Conservation (phyloP, 2,888 invertebrate genomes). For the Plagodis pulveraria region DNA sequence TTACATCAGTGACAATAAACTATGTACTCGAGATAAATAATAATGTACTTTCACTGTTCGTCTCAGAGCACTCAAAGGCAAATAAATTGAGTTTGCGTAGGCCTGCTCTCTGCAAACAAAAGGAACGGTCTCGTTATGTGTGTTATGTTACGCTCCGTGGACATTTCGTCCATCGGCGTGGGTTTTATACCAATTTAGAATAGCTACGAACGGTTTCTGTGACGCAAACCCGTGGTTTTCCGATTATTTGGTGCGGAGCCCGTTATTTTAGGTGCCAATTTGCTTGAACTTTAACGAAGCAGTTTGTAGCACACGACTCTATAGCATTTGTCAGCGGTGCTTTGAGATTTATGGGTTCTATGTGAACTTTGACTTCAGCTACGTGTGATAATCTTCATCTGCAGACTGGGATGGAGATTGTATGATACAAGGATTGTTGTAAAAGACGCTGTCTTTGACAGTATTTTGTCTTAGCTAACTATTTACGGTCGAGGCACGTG, state of each 20-base stretch:
- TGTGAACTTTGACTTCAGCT: slow-evolving; percentile 24
- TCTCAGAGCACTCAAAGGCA: slow-evolving; percentile 29
- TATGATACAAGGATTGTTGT: not conserved
- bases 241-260: slow-evolving; percentile 67
- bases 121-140: slow-evolving; percentile 55
- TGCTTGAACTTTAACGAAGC: slow-evolving; percentile 37
- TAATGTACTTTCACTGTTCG: slow-evolving; percentile 2
- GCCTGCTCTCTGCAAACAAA: slow-evolving; percentile 42
- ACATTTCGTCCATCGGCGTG: slow-evolving; percentile 55
- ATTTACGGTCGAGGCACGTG: slow-evolving; percentile 1
- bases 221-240: slow-evolving; percentile 64
- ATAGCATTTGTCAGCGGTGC: slow-evolving; percentile 27
- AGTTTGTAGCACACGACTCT: slow-evolving; percentile 33
- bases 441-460: not conserved
- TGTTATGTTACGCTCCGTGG: slow-evolving; percentile 62
- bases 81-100: slow-evolving; percentile 34
- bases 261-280: slow-evolving; percentile 69
- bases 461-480: not conserved
- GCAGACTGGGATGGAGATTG: slow-evolving; percentile 1
- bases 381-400: slow-evolving; percentile 14
- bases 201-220: slow-evolving; percentile 61
- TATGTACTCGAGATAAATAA: too few species aligned
- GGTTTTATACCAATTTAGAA: slow-evolving; percentile 60
- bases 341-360: slow-evolving; percentile 25
- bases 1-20: too few species aligned